Evolutionary conservation across 2,797 vertebrate genomes (phyloP).

Genomic region (Enteromius anoplus): DNA sequence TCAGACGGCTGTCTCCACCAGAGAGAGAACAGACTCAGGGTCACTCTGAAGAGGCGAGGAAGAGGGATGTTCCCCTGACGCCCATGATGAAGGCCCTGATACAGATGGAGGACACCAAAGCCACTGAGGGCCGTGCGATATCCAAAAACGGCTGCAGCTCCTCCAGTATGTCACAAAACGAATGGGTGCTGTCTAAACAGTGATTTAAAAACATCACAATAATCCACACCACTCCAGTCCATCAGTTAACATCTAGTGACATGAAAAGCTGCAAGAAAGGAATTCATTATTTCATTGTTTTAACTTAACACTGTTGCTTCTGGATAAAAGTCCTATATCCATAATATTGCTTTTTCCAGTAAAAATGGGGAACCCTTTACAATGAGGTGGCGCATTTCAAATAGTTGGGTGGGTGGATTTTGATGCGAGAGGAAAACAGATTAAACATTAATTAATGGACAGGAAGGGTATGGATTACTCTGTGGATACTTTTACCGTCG

Average conservation of each 20-base stretch:
- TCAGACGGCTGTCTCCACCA: slow-evolving; percentile 77
- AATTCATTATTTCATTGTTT: not conserved
- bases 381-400: too few species aligned
- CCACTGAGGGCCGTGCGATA: slow-evolving; percentile 82
- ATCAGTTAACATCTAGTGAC: not conserved
- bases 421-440: not conserved
- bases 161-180: slow-evolving; percentile 54
- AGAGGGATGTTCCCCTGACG: slow-evolving; percentile 72
- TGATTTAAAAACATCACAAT: not conserved
- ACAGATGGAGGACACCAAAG: slow-evolving; percentile 87
- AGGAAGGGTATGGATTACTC: not conserved
- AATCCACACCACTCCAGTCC: not conserved
- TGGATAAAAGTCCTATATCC: not conserved
- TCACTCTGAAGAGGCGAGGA: slow-evolving; percentile 68
- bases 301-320: too few species aligned
- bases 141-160: slow-evolving; percentile 74
- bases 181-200: not conserved
- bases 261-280: not conserved
- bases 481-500: too few species aligned
- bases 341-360: not conserved
- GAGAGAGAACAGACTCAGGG: slow-evolving; percentile 79
- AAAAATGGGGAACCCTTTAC: too few species aligned
- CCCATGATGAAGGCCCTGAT: slow-evolving; percentile 90
- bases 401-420: not conserved
- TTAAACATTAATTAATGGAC: not conserved